These are phyloP conservation scores for Hydrolagus colliei DNA, from an alignment of 2,797 vertebrate species.

Conservation along the genomic window DNA sequence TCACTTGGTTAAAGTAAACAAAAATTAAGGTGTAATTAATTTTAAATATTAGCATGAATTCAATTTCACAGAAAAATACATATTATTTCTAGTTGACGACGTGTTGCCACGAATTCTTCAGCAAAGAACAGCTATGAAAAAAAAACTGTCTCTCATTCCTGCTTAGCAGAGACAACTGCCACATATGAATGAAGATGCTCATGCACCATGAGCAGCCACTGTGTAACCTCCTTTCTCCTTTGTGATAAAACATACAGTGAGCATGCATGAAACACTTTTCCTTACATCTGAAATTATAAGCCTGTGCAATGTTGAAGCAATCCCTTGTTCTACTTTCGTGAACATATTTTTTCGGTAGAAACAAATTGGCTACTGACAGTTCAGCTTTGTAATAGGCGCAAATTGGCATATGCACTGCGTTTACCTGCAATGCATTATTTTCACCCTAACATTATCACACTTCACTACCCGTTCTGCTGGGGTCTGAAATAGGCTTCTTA, in stretches of 20 bases:
- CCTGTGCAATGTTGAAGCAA: background rate
- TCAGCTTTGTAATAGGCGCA: constrained; percentile 15
- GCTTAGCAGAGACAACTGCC: too few relatives aligned
- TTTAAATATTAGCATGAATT: background rate
- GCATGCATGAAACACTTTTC: background rate
- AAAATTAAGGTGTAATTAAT: background rate
- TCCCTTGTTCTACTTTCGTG: background rate
- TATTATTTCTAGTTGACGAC: background rate
- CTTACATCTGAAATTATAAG: background rate
- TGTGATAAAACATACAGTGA: constrained; percentile 11
- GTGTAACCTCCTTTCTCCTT: constrained; percentile 8
- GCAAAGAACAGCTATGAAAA: background rate
- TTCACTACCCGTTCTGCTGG: background rate
- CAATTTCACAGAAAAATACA: background rate
- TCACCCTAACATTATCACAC: background rate
- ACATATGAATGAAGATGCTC: background rate
- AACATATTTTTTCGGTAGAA: constrained; percentile 12
- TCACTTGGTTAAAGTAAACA: background rate
- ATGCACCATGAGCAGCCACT: background rate
- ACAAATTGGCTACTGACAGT: background rate
- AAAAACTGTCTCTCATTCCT: background rate
- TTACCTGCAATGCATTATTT: constrained; percentile 13
- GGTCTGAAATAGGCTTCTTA: constrained; percentile 8
- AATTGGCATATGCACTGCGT: background rate
- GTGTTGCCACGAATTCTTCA: background rate